These are phyloP conservation scores for Proales similis DNA, from an alignment of 1,140 invertebrate species.

Conservation along the genomic window DNA sequence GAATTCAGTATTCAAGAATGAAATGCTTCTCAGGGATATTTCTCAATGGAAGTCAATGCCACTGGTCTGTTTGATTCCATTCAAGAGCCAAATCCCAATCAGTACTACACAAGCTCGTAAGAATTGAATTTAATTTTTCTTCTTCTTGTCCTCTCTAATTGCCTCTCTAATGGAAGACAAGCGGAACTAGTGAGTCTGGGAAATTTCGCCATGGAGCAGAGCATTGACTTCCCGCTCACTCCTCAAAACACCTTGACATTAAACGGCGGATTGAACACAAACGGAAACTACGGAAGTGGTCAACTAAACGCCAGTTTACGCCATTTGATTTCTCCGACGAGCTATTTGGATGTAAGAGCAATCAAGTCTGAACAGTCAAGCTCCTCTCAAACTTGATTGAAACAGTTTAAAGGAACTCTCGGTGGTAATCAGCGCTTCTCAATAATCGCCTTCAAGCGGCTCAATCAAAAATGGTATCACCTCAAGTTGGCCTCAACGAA, in stretches of 20 bases:
- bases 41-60: conserved; percentile 29
- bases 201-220: conserved; percentile 32
- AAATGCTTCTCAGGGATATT: conserved; percentile 11
- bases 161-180: background rate
- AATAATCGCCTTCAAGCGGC: conserved; percentile 3
- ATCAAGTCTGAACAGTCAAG: too few species aligned
- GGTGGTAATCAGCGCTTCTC: conserved; percentile 17
- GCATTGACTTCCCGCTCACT: conserved; percentile 14
- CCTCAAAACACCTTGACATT: conserved; percentile 7
- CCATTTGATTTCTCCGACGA: background rate
- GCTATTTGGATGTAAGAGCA: conserved; percentile 23
- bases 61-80: conserved; percentile 6
- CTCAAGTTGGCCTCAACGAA: background rate
- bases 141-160: background rate
- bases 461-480: conserved; percentile 28
- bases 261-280: conserved; percentile 10
- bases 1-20: background rate
- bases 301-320: conserved; percentile 18
- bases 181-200: conserved; percentile 1
- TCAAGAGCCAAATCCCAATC: background rate
- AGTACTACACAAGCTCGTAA: background rate
- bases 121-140: background rate
- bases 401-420: conserved; percentile 28
- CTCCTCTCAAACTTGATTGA: too few species aligned
- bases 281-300: conserved; percentile 7